Conservation (phyloP, 1,140 invertebrate species). For the Conopomorpha cramerella region DNA sequence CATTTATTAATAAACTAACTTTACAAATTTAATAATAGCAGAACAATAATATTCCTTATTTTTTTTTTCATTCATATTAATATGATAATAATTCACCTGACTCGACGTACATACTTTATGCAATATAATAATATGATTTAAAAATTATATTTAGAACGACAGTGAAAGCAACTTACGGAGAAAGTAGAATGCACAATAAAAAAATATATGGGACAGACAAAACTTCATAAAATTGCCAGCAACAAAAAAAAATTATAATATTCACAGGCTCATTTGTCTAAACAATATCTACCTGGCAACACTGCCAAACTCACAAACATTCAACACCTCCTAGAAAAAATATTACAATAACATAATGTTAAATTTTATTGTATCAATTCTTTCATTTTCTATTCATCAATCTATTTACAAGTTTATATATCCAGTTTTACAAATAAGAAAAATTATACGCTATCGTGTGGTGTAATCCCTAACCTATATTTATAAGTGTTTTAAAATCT, state of each 20-base stretch:
- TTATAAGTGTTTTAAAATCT: slow-evolving; percentile 52
- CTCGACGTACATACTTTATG: slow-evolving; percentile 55
- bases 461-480: slow-evolving; percentile 53
- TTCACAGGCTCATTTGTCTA: slow-evolving; percentile 26
- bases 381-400: slow-evolving; percentile 46
- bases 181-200: slow-evolving; percentile 53
- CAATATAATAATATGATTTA: slow-evolving; percentile 57
- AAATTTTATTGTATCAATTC: slow-evolving; percentile 57
- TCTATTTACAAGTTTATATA: slow-evolving; percentile 54
- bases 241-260: too few species aligned
- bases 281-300: slow-evolving; percentile 5
- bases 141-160: slow-evolving; percentile 56
- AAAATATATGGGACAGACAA: slow-evolving; percentile 24
- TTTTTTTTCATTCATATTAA: slow-evolving; percentile 59
- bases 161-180: slow-evolving; percentile 57
- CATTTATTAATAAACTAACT: slow-evolving; percentile 61
- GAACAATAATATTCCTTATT: slow-evolving; percentile 61
- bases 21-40: slow-evolving; percentile 62
- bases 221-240: slow-evolving; percentile 28
- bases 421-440: slow-evolving; percentile 57
- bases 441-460: slow-evolving; percentile 47
- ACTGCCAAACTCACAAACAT: slow-evolving; percentile 7
- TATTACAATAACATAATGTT: slow-evolving; percentile 55
- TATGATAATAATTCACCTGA: slow-evolving; percentile 59
- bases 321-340: slow-evolving; percentile 46